Base-by-base conservation (phyloP, 1,140 invertebrate genomes). In the Pararge aegeria region DNA sequence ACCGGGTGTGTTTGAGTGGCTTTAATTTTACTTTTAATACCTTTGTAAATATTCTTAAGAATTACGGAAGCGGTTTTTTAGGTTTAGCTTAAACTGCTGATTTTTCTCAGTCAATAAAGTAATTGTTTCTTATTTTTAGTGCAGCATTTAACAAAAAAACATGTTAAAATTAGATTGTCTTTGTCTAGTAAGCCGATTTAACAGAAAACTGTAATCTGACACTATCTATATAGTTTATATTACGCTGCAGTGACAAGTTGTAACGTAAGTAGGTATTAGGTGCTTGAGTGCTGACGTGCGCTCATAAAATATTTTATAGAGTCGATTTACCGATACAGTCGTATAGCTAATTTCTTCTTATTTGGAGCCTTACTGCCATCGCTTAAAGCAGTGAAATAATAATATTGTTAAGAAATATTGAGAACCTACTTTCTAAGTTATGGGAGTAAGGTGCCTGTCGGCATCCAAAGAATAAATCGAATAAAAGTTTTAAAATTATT, bases 181-280 rank as follows among this genome's bases (percentile, higher is more conserved):
- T 18, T 49, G 30, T 18, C 20, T 49, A 18, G n/a, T 58, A 37
- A 34, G 57, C 44, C 21, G 37, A 51, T 61, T 61, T 15, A 37
- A 27, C 1, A 40, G 49, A 61, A 61, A 49, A 24, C 7, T 7
- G 52, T 54, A 61, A 61, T 49, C 29, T 10, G 46, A 61, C 20
- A 61, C 29, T 24, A 7, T 44, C 29, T 24, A 7, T 44, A 1
- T 34, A 48, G 57, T 46, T 48, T 53, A 48, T 60, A 53, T 60
- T 61, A 61, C 58, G 30, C 51, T 51, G 38, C 56, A 58, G 38
- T 54, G 42, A n/a, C 42, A 29, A 55, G 42, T 61, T 61, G 58
- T 53, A 49, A 55, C 42, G 37, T 30, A 24, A 24, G 29, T 30
- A 53, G 34, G 29, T 50, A 48, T 13, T 46, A 40, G 12, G 40